Percentiles rank a stretch among this genome's conserved stretches.
phyloP scores from a whole-genome alignment of 2,888 invertebrate species.

The Meteorus cinctellus region DNA sequence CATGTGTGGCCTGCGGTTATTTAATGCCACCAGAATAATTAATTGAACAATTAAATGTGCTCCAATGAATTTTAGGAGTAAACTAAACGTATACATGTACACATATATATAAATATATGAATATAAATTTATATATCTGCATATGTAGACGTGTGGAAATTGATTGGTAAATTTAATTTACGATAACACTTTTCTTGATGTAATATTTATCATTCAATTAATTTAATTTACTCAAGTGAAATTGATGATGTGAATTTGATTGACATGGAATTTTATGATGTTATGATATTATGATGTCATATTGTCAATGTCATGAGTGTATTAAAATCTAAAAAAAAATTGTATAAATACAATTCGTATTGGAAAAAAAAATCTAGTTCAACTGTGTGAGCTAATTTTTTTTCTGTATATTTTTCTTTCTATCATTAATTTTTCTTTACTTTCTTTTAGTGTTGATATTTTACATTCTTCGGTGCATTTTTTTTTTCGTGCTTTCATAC shows the following conservation, averaged over 20 bases:
- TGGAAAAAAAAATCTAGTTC: background rate
- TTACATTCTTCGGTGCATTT: background rate
- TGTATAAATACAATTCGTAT: background rate
- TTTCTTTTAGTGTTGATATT: background rate
- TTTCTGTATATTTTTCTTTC: background rate
- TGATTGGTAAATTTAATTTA: background rate
- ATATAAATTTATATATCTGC: background rate
- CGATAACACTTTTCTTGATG: background rate
- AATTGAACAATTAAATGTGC: background rate
- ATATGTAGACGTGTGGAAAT: background rate
- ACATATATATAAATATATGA: background rate
- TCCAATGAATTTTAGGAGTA: background rate
- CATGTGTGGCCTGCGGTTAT: constrained; percentile 1
- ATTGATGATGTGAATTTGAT: background rate
- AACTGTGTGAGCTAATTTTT: background rate
- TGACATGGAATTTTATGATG: background rate
- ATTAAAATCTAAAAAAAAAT: background rate
- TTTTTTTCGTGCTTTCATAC: background rate
- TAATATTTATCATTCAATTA: background rate
- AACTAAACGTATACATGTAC: background rate
- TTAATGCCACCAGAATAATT: background rate
- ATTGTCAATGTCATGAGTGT: background rate
- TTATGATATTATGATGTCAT: background rate
- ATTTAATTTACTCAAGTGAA: background rate
- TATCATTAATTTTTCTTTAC: background rate